phyloP scores from a whole-genome alignment of 2,113 vertebrate genomes.

The Dipodomys spectabilis region DNA sequence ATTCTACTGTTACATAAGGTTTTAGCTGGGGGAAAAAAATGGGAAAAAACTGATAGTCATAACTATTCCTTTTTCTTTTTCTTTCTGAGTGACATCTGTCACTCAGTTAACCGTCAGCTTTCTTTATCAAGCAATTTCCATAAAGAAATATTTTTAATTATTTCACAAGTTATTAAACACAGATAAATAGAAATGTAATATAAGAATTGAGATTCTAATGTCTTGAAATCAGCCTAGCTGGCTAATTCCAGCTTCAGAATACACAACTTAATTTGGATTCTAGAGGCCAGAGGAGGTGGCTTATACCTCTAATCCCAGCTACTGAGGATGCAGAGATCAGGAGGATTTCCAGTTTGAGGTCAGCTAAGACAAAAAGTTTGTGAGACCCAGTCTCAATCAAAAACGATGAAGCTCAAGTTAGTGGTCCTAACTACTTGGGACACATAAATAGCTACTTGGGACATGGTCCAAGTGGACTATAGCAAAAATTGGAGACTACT shows the following conservation, averaged over 20 bases:
- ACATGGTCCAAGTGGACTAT: too few relatives aligned
- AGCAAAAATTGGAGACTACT: too few relatives aligned
- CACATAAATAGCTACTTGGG: too few relatives aligned
- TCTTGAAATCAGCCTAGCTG: not conserved
- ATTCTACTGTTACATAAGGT: not conserved
- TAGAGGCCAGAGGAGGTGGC: not conserved
- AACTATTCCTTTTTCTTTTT: constrained; percentile 8
- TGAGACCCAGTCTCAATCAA: too few relatives aligned
- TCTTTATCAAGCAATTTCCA: constrained; percentile 12
- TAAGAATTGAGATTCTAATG: not conserved
- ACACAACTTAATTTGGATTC: not conserved
- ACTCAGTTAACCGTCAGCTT: not conserved
- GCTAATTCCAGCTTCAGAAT: not conserved
- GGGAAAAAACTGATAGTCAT: not conserved
- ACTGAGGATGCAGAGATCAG: too few relatives aligned
- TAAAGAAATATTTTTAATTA: constrained; percentile 33
- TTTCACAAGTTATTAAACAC: not conserved
- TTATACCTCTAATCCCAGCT: too few relatives aligned
- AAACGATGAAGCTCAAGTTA: too few relatives aligned
- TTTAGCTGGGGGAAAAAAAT: not conserved
- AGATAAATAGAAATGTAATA: not conserved
- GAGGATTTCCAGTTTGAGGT: too few relatives aligned
- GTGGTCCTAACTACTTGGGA: too few relatives aligned
- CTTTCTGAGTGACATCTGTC: not conserved
- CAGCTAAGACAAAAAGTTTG: too few relatives aligned